Base-by-base conservation (phyloP, 2,113 vertebrate species). In the Callopanchax toddi region DNA sequence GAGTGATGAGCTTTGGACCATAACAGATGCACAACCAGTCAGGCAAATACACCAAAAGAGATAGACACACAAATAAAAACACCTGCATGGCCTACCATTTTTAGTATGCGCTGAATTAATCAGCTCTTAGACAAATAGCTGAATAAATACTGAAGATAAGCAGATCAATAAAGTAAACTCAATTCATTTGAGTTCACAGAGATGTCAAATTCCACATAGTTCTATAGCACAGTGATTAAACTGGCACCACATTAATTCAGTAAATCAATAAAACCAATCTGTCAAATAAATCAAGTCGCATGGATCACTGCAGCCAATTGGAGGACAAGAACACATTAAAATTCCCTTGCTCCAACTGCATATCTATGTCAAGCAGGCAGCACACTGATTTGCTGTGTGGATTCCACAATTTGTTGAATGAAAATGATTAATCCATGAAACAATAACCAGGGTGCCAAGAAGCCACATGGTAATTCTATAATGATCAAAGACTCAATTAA, bases 261-360 rank as follows among this genome's bases (percentile, higher is more conserved):
- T 76, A 74, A 89, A 90, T 91, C 90, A 86, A 91, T 91, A 90
- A 85, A 87, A 89, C 88, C 89, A 89, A 91, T 91, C 86, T 85
- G 87, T 89, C 89, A 84, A 90, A 90, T 89, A 89, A 89, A 89
- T 89, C 87, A 89, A 88, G 89, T 84, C 34, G 63, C 87, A 45
- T 82, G 78, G 83, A 82, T 61, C 60, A 77, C 81, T 71, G n/a
- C 50, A 82, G 82, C 87, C 89, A 83, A 87, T 85, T 78, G 85
- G 74, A 71, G 76, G 81, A 59, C 72, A 71, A 66, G 82, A 78
- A 71, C 79, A 78, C 79, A 85, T 87, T 85, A 69, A 77, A 84
- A 89, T 68, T 74, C 78, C 67, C 70, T 67, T 71, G 80, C 71
- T 83, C 73, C 60, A 39, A 75, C 68, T 81, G 81, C 79, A 79